These are phyloP conservation scores for Petrosia ficiformis DNA, from an alignment of 37 sponge, comb jelly and placozoan species.

Conservation along the genomic window DNA sequence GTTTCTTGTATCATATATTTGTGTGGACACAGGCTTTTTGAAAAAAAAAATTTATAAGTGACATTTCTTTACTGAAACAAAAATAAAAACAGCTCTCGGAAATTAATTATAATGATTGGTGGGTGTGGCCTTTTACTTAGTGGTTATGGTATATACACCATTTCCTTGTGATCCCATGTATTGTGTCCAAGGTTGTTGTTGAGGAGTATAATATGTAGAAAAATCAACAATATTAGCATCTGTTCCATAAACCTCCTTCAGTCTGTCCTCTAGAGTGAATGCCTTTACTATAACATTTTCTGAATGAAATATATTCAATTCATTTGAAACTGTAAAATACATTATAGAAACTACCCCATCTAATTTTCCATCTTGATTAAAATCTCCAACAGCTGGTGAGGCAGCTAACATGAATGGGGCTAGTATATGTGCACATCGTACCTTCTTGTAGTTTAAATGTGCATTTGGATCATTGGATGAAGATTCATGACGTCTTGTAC, in stretches of 20 bases:
- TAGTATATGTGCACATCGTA: conserved; percentile 12
- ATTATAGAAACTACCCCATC: not conserved
- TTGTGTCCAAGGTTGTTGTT: conserved; percentile 64
- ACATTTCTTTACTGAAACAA: too few species aligned
- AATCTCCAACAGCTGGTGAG: conserved; percentile 16
- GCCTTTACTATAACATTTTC: conserved; percentile 1
- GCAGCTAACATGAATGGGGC: not conserved
- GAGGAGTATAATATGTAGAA: conserved; percentile 30
- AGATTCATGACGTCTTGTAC: too few species aligned
- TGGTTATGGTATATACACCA: conserved; percentile 8
- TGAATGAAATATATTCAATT: not conserved
- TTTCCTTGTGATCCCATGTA: conserved; percentile 67
- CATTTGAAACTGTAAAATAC: not conserved
- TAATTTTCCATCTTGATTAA: conserved; percentile 11
- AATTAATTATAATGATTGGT: too few species aligned
- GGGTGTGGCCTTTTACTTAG: too few species aligned
- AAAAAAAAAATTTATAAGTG: too few species aligned
- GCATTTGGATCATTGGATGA: too few species aligned
- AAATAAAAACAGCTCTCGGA: too few species aligned
- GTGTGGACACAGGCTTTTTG: too few species aligned
- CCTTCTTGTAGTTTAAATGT: not conserved
- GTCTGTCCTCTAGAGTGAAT: conserved; percentile 34
- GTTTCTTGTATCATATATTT: not conserved
- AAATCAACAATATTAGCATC: conserved; percentile 19
- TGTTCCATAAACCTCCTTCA: conserved; percentile 22